Percentiles rank a stretch among this genome's conserved stretches.
Evolutionary conservation across 2,888 invertebrate genomes (phyloP).

Genomic region (Lepidonotus clava): DNA sequence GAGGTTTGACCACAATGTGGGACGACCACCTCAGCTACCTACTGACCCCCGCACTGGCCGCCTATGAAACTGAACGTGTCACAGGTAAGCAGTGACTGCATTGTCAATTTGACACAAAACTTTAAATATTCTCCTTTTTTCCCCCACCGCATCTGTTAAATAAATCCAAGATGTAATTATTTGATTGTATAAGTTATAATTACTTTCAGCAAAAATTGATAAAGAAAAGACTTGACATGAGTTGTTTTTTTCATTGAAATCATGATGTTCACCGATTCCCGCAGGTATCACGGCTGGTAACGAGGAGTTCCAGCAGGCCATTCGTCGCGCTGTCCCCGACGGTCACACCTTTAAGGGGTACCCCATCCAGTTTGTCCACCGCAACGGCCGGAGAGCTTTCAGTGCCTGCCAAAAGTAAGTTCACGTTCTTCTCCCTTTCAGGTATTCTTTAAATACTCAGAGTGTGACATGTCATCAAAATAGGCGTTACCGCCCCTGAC

Average conservation of each 20-base stretch:
- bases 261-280: background rate
- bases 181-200: no score
- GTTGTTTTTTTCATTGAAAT: background rate
- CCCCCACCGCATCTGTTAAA: no score
- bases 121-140: no score
- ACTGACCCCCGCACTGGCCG: constrained; percentile 78
- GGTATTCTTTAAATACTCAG: no score
- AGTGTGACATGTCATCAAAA: no score
- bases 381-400: constrained; percentile 78
- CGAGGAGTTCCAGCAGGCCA: constrained; percentile 80
- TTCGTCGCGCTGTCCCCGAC: constrained; percentile 78
- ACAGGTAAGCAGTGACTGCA: no score
- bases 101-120: no score
- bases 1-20: constrained; percentile 78
- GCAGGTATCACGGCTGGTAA: constrained; percentile 78
- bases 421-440: no score
- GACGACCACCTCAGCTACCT: constrained; percentile 80
- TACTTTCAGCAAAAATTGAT: no score
- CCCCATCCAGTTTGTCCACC: constrained; percentile 80
- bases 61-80: constrained; percentile 79
- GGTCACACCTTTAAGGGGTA: constrained; percentile 81
- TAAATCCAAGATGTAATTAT: no score
- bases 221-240: background rate
- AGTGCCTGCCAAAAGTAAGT: constrained; percentile 77
- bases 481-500: no score